Evolutionary conservation across 2,888 invertebrate genomes (phyloP).

Genomic region (Theristus sp.): DNA sequence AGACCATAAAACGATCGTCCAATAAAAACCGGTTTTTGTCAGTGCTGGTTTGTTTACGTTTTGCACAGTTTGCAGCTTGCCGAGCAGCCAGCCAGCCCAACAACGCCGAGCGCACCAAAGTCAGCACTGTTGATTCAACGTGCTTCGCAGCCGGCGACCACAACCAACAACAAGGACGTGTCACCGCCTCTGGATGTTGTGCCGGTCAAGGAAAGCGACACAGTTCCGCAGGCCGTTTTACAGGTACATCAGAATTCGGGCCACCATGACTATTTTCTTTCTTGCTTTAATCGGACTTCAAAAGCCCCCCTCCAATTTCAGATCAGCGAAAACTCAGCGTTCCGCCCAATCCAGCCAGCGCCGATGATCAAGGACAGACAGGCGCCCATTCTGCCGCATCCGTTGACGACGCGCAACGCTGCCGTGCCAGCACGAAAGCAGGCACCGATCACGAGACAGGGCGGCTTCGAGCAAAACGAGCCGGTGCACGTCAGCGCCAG

Average conservation of each 20-base stretch:
- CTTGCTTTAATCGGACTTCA: too few species aligned
- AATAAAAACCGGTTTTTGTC: too few species aligned
- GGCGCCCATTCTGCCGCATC: neutral
- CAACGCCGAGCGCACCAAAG: too few species aligned
- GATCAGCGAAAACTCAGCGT: neutral
- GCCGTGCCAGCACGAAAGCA: neutral
- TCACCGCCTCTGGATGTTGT: neutral
- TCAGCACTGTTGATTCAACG: neutral
- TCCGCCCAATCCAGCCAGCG: constrained; percentile 2
- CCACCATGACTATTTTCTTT: too few species aligned
- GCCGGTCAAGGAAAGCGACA: neutral
- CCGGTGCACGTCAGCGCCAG: neutral
- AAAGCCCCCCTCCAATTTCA: too few species aligned
- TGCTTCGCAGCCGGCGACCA: neutral
- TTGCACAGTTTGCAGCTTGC: too few species aligned
- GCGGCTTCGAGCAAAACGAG: neutral
- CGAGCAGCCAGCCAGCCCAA: too few species aligned
- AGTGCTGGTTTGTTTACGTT: too few species aligned
- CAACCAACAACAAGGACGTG: neutral
- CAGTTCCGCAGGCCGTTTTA: neutral
- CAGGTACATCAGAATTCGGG: too few species aligned
- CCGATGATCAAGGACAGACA: neutral
- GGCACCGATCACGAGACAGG: neutral
- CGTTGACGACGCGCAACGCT: neutral
- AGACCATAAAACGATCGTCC: too few species aligned